Percentiles rank a stretch among this genome's conserved stretches.
Conservation (phyloP, 2,797 vertebrate genomes). For the Pampus argenteus region DNA sequence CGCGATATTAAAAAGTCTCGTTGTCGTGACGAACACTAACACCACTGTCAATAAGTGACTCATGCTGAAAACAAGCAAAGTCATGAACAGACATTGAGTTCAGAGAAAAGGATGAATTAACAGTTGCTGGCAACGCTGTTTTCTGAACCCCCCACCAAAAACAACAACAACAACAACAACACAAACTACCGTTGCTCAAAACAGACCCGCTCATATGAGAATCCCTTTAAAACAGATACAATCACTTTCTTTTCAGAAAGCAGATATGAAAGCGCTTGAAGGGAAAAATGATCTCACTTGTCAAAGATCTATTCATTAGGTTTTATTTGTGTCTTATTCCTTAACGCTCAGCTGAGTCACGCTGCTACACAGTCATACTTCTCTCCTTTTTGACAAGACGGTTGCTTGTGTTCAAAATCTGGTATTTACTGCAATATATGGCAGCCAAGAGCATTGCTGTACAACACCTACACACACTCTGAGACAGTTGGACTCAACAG, state of each 20-base stretch:
- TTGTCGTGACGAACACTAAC: too few species aligned
- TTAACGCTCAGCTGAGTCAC: background rate
- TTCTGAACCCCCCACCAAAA: conserved; percentile 19
- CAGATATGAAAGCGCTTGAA: background rate
- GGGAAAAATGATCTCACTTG: conserved; percentile 19
- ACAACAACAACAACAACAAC: conserved; percentile 7
- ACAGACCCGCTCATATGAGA: conserved; percentile 62
- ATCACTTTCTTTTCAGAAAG: conserved; percentile 34
- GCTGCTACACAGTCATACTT: background rate
- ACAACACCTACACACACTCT: background rate
- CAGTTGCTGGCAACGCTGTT: background rate
- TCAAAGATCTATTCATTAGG: conserved; percentile 12
- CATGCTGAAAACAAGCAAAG: conserved; percentile 3
- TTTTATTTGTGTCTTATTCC: conserved; percentile 17
- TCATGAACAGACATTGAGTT: conserved; percentile 30
- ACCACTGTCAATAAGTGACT: background rate
- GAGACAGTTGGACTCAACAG: background rate
- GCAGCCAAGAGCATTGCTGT: background rate
- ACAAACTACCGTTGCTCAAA: conserved; percentile 28
- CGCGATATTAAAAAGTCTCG: too few species aligned
- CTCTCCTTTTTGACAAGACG: background rate
- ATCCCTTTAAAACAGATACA: conserved; percentile 41
- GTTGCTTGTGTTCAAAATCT: background rate
- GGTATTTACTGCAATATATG: background rate
- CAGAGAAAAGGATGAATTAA: conserved; percentile 17